Evolutionary conservation across 23 tunicate genomes (phyloP).

Genomic region (Phallusia fumigata): DNA sequence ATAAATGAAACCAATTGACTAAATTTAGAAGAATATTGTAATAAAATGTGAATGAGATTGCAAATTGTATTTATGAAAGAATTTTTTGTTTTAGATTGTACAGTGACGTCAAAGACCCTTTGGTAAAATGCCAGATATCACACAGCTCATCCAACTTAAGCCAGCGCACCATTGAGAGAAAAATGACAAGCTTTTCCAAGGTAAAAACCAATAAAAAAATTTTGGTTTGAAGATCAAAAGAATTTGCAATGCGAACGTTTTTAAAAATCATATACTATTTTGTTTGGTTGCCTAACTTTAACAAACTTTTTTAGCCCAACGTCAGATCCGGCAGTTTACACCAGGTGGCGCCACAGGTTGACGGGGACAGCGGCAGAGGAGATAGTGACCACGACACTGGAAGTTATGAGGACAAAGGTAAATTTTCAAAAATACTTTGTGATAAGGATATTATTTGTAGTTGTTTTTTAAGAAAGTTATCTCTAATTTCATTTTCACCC

Average conservation of each 20-base stretch:
- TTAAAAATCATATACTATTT: too few species aligned
- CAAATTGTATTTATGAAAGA: too few species aligned
- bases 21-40: neutral
- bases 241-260: too few species aligned
- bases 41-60: too few species aligned
- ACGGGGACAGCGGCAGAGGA: conserved; percentile 88
- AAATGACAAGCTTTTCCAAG: conserved; percentile 36
- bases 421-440: neutral
- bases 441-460: neutral
- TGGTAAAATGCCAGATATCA: neutral
- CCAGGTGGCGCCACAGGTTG: conserved; percentile 29
- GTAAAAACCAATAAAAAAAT: neutral
- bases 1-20: neutral
- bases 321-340: neutral
- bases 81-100: neutral
- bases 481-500: too few species aligned
- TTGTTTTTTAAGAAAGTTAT: too few species aligned
- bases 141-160: conserved; percentile 1
- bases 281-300: too few species aligned
- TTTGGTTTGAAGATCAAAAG: too few species aligned
- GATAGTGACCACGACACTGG: conserved; percentile 81
- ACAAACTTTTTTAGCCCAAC: neutral
- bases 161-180: conserved; percentile 15
- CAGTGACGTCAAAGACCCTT: neutral
- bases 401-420: conserved; percentile 72